Base-by-base conservation (phyloP, 2,797 vertebrate species). In the Schizopygopsis pylzovi region DNA sequence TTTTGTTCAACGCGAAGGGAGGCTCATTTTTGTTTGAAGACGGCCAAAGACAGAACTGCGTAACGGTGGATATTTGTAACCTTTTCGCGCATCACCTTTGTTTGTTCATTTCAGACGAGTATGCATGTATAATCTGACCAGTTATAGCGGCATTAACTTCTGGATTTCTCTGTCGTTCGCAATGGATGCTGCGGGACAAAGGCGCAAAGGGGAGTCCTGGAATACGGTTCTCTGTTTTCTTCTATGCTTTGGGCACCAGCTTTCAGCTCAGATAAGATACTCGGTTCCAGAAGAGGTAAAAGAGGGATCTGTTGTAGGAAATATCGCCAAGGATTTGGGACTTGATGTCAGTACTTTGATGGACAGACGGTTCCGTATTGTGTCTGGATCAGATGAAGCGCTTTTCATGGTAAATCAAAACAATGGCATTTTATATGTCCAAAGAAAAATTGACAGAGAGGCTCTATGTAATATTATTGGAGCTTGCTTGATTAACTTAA, bases 271-370 rank as follows among this genome's bases (percentile, higher is more conserved):
- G 78, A 91, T 94, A 49, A 87, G 91, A 43, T 95, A 95, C 72
- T 91, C 93, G 1, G 79, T 94, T 59, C 87, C 87, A 0, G 94
- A 95, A 13, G 95, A 96, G 77, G 84, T 92, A 1, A 89, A 91
- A 18, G 93, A 93, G 82, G 95, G 94, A 59, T 89, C 93, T 49
- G 88, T 93, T 73, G 94, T 96, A 85, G 96, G 95, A 13, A 93
- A 95, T 86, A 89, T 96, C 43, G 91, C 94, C 13, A 95, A 94
- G 84, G 96, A 97, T 82, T 85, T 96, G 12, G 94, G 94, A 0
- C 82, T 96, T 86, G 93, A 95, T 82, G 49, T 90, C 3, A 77
- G 49, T 4, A 88, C 91, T 68, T 90, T 96, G 87, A 87, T 47
- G 7, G 87, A 90, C 1, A 91, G 92, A 52, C 90, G 93, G 75